These are phyloP conservation scores for Heteronetta atricapilla DNA, from an alignment of 2,113 vertebrate genomes.

Conservation along the genomic window DNA sequence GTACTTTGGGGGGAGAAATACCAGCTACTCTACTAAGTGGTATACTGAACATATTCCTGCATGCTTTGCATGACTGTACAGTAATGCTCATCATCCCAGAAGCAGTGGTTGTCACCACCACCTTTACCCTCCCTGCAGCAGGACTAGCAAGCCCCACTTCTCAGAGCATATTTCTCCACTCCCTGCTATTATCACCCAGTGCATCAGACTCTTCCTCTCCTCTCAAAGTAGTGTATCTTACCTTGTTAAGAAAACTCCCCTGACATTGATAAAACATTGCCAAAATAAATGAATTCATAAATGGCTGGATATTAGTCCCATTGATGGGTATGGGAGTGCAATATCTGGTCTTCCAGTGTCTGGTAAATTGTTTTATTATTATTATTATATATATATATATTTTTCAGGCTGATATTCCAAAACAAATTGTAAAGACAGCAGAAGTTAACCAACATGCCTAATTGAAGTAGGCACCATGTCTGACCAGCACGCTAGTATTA, in stretches of 20 bases:
- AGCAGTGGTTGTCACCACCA: not conserved
- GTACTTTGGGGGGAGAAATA: not conserved
- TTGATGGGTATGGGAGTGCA: not conserved
- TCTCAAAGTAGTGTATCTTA: not conserved
- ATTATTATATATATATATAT: not conserved
- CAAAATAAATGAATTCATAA: not conserved
- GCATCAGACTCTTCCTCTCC: not conserved
- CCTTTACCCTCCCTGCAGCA: not conserved
- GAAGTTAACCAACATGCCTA: not conserved
- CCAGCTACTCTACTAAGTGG: rapidly evolving
- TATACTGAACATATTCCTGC: not conserved
- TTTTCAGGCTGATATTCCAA: not conserved
- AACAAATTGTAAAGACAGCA: not conserved
- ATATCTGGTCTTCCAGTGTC: not conserved
- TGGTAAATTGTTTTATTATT: not conserved
- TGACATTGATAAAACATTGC: not conserved
- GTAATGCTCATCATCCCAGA: rapidly evolving
- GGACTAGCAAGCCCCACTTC: not conserved
- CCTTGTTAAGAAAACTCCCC: not conserved
- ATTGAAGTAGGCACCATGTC: not conserved
- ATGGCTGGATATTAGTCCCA: not conserved
- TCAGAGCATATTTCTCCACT: not conserved
- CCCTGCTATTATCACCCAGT: not conserved
- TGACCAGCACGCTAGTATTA: not conserved
- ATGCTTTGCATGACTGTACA: not conserved